Evolutionary conservation across 2,797 vertebrate genomes (phyloP).

Genomic region (Sciurus carolinensis): DNA sequence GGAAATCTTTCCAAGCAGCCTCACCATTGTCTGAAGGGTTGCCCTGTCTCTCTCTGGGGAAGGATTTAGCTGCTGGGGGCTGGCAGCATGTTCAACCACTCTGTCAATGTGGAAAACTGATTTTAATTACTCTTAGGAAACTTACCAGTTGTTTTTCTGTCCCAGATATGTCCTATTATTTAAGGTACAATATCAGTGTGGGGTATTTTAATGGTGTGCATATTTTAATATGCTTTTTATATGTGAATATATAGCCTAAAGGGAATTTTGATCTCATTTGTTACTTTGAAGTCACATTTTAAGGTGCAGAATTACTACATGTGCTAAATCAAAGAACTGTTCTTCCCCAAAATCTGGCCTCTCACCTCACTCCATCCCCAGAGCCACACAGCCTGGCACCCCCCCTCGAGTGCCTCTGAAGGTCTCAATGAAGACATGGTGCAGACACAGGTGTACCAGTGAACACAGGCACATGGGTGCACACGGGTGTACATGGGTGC

Average conservation of each 20-base stretch:
- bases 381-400: neutral
- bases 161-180: neutral
- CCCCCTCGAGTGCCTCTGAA: too few species aligned
- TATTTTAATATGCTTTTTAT: neutral
- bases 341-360: neutral
- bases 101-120: neutral
- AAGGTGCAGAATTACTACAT: neutral
- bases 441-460: neutral
- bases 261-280: neutral
- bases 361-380: neutral
- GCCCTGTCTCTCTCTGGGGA: too few species aligned
- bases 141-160: too few species aligned
- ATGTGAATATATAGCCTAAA: neutral
- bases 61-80: too few species aligned
- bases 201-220: neutral
- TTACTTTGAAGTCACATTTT: neutral
- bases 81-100: neutral
- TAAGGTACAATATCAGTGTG: neutral
- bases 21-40: fast-evolving
- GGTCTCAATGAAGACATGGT: neutral
- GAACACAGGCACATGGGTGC: too few species aligned
- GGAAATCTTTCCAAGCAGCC: neutral
- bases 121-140: neutral
- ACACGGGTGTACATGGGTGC: too few species aligned
- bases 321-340: neutral